Percentiles rank a stretch among this genome's conserved stretches.
phyloP scores from a whole-genome alignment of 1,140 invertebrate genomes.

The Metaphire vulgaris region DNA sequence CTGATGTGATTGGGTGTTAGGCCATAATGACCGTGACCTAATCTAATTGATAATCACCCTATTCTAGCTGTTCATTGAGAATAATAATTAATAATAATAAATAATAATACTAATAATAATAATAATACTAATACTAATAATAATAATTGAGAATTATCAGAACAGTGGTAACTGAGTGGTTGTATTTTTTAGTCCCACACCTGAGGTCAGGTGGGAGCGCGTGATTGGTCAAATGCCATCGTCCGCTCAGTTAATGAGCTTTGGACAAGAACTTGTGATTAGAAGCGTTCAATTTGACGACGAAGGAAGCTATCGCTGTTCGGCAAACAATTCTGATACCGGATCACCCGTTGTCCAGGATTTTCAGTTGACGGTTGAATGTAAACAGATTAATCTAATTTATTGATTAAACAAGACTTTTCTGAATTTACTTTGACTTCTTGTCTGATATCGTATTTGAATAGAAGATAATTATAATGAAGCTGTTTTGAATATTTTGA shows the following conservation, averaged over 20 bases:
- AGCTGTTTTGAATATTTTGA: no score
- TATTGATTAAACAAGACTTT: slow-evolving; percentile 28
- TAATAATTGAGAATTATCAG: no score
- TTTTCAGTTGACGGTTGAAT: slow-evolving; percentile 18
- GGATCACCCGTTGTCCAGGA: slow-evolving; percentile 52
- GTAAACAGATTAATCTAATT: slow-evolving; percentile 11
- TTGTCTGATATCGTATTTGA: no score
- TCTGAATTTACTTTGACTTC: slow-evolving; percentile 12
- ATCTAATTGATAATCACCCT: no score
- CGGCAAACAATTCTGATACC: slow-evolving; percentile 83
- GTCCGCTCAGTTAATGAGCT: slow-evolving; percentile 73
- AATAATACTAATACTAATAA: no score
- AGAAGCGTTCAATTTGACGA: slow-evolving; percentile 77
- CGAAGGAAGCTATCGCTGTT: slow-evolving; percentile 79
- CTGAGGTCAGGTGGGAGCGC: slow-evolving; percentile 65
- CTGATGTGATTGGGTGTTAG: no score
- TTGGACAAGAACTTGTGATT: slow-evolving; percentile 84
- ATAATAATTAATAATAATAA: no score
- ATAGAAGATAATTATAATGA: no score
- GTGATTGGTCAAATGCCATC: slow-evolving; percentile 59
- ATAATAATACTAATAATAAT: no score
- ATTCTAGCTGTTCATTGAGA: no score
- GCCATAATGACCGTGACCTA: no score
- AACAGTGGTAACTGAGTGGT: no score
- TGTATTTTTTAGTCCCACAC: slow-evolving; percentile 51